Percentiles rank a stretch among this genome's conserved stretches.
phyloP scores from a whole-genome alignment of 2,888 invertebrate species.

The Amphipoea lucens region DNA sequence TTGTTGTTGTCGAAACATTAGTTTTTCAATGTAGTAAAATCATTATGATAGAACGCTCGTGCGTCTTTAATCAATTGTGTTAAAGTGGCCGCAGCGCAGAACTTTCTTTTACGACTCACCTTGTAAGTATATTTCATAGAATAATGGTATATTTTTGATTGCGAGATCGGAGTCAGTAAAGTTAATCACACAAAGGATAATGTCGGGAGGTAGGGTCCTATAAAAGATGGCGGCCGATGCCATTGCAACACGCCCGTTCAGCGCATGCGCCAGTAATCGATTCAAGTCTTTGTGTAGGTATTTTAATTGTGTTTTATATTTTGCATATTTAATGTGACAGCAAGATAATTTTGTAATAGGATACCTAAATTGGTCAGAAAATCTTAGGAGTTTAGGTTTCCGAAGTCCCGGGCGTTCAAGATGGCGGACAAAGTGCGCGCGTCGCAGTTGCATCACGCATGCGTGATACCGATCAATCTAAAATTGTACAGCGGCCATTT shows the following conservation, averaged over 20 bases:
- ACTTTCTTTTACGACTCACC: neutral
- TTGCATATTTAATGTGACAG: no score
- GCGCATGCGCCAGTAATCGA: no score
- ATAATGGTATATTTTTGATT: neutral
- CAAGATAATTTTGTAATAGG: no score
- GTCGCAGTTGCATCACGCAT: neutral
- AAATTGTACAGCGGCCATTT: neutral
- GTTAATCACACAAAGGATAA: neutral
- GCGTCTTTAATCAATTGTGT: neutral
- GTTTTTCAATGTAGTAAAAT: neutral
- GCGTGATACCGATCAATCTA: neutral
- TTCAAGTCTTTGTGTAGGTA: neutral
- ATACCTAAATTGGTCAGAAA: no score
- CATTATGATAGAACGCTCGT: no score
- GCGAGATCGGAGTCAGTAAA: neutral
- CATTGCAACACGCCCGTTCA: neutral
- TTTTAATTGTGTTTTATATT: neutral
- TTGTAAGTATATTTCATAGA: neutral
- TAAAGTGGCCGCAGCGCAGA: neutral
- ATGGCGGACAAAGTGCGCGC: neutral
- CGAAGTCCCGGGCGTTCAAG: no score
- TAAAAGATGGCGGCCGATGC: neutral
- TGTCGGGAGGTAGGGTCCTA: neutral
- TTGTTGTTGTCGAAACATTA: neutral
- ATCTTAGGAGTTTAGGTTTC: no score